Evolutionary conservation across 1,140 invertebrate genomes (phyloP), one percentile per base, ranked within the genome.

Genomic region (Plectus sambesii): DNA sequence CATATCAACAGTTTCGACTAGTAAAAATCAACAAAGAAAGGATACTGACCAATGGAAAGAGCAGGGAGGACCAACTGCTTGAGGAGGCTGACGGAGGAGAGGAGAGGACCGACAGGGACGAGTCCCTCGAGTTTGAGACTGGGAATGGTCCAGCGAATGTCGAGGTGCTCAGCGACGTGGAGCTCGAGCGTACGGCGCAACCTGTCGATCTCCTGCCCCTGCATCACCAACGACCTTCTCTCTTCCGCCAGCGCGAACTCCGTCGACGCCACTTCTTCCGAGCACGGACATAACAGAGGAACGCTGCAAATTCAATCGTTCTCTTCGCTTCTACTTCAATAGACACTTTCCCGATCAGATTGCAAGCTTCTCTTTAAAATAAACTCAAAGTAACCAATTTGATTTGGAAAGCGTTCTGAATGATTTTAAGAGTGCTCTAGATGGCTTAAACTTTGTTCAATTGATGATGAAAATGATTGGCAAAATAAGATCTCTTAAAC

Each of bases 31-130:
- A 12, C n/a, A 45, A n/a, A 20, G n/a, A 22, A 20, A 40, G 8
- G n/a, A 15, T 9, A 44, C 56, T 54, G 41, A 59, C 61, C 42
- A 8, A 67, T 47, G 19, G 66, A 60, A 24, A 67, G 48, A 6
- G 51, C 49, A 8, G 64, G 64, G 5, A 67, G 46, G 2, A 68
- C 60, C 26, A 67, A 42, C 47, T 69, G 66, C 44, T 68, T 67
- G n/a, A 67, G 56, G 24, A 69, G 61, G 4, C 60, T 51, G 2
- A 67, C 64, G 9, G 60, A 60, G 17, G 66, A 60, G 9, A 67
- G 49, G n/a, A 67, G 45, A 2, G 64, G 53, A 5, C 64, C 64
- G 25, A 67, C 55, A 8, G 64, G 64, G 5, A 67, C 66, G 17
- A 55, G 47, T 4, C 64, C 64, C 23, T 61, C 49, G 17, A 69